A percentile compares a stretch with the other conserved stretches of the same genome.
Evolutionary conservation across 2,797 vertebrate species (phyloP).

Genomic region (Cichlasoma orientale): DNA sequence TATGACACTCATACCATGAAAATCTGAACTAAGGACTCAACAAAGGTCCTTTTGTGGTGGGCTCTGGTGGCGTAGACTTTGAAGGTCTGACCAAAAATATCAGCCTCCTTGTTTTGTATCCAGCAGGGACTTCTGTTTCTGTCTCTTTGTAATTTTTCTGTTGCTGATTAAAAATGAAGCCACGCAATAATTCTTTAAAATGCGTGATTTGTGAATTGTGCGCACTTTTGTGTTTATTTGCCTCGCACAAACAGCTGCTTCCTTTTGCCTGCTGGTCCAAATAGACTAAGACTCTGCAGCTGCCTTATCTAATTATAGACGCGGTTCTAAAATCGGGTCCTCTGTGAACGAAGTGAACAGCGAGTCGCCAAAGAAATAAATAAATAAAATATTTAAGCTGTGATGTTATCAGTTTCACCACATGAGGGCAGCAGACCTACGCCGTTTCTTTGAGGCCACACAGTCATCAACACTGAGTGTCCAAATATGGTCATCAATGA

Average conservation of each 20-base stretch:
- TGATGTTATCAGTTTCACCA: slow-evolving; percentile 15
- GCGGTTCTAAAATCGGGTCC: background rate
- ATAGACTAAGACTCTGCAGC: background rate
- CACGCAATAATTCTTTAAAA: background rate
- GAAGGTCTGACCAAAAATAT: background rate
- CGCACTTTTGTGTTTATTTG: background rate
- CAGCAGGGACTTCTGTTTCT: background rate
- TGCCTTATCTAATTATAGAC: background rate
- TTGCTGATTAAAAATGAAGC: background rate
- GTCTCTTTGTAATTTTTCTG: too few species aligned
- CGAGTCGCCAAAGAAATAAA: background rate
- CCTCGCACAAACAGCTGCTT: background rate
- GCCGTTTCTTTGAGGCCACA: background rate
- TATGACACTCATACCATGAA: too few species aligned
- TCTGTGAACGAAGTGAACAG: background rate
- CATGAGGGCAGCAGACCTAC: slow-evolving; percentile 48
- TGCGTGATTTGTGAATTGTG: background rate
- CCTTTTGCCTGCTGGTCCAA: background rate
- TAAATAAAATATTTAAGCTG: background rate
- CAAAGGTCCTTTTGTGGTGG: background rate
- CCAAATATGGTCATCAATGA: slow-evolving; percentile 21
- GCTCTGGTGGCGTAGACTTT: background rate
- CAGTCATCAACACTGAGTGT: background rate
- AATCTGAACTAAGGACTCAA: too few species aligned
- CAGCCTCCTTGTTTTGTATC: background rate